Conservation (phyloP, 2,797 vertebrate species). For the Sciaenops ocellatus region DNA sequence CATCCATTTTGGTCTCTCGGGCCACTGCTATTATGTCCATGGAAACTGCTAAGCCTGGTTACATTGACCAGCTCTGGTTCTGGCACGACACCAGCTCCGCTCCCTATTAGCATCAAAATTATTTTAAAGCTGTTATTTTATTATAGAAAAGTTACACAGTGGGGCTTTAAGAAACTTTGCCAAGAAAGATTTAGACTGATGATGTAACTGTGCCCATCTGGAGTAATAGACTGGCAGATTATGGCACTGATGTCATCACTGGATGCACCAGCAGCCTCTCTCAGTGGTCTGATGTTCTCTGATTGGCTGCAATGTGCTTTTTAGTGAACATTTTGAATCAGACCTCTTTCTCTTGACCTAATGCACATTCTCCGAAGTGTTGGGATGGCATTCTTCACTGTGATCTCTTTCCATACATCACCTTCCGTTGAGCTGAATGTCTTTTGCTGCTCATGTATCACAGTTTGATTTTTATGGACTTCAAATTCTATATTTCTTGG, state of each 20-base stretch:
- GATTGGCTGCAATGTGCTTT: constrained; percentile 19
- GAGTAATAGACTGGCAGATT: constrained; percentile 10
- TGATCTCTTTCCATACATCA: constrained; percentile 15
- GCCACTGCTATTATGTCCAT: no score
- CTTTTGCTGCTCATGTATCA: not conserved
- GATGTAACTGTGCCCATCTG: constrained; percentile 31
- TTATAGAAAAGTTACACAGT: no score
- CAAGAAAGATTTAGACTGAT: constrained; percentile 14
- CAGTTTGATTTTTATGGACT: not conserved
- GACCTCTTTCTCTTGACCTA: constrained; percentile 11
- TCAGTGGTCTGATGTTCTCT: constrained; percentile 32
- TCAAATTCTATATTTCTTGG: not conserved
- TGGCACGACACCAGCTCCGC: no score
- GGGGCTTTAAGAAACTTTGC: not conserved
- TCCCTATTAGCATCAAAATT: no score
- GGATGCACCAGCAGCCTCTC: constrained; percentile 23
- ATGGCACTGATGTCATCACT: constrained; percentile 26
- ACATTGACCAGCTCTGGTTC: no score
- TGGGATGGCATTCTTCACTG: not conserved
- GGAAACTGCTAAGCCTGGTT: no score
- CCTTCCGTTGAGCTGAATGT: constrained; percentile 6
- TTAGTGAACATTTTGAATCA: constrained; percentile 34
- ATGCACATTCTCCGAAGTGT: constrained; percentile 16
- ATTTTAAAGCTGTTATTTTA: no score
- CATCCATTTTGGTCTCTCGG: no score